phyloP scores from a whole-genome alignment of 1,140 invertebrate genomes.

The Drosophila mayri region DNA sequence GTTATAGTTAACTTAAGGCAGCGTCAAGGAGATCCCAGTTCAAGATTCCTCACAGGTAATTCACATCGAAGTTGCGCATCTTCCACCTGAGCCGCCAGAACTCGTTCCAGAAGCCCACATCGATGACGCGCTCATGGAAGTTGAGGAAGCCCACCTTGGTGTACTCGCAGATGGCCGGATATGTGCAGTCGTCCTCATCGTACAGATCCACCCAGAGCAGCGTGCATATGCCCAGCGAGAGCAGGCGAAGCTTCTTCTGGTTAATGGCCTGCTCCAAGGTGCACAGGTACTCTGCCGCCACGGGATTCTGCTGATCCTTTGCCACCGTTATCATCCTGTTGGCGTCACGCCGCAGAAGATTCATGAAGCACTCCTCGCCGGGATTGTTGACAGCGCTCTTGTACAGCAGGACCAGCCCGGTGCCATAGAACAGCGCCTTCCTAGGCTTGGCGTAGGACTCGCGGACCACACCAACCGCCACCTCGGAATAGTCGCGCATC shows the following conservation, averaged over 20 bases:
- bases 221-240: conserved; percentile 90
- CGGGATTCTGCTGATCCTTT: conserved; percentile 88
- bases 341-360: conserved; percentile 61
- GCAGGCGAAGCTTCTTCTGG: conserved; percentile 88
- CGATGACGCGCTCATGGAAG: conserved; percentile 89
- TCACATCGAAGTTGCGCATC: conserved; percentile 92
- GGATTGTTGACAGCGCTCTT: conserved; percentile 57
- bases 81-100: conserved; percentile 90
- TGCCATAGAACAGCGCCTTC: conserved; percentile 85
- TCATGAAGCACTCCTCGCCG: conserved; percentile 58
- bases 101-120: conserved; percentile 91
- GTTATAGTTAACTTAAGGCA: conserved; percentile 57
- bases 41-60: conserved; percentile 84
- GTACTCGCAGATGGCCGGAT: conserved; percentile 90
- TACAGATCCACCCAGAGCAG: conserved; percentile 91
- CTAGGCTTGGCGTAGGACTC: conserved; percentile 87
- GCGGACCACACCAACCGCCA: conserved; percentile 86
- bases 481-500: conserved; percentile 87
- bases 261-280: conserved; percentile 88
- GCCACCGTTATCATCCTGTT: conserved; percentile 89
- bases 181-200: conserved; percentile 88
- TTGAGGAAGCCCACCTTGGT: conserved; percentile 87
- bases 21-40: not conserved
- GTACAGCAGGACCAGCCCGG: conserved; percentile 44
- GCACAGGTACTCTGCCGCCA: conserved; percentile 88